Conservation (phyloP, 2,888 invertebrate genomes). For the Hydriomena furcata region DNA sequence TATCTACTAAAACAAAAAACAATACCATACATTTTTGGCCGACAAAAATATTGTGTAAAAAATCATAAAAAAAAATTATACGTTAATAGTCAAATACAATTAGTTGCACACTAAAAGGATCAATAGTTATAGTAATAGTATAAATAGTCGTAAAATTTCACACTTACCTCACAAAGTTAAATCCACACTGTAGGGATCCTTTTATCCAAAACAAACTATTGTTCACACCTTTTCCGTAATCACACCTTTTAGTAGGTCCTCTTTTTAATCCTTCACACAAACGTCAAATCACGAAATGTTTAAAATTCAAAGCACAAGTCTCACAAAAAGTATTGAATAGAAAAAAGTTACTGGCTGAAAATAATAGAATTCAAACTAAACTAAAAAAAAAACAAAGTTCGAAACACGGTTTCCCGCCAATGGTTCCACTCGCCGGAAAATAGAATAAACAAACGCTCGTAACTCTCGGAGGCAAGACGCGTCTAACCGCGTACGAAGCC, state of each 20-base stretch:
- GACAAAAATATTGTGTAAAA: too few species aligned
- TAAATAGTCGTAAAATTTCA: slow-evolving; percentile 13
- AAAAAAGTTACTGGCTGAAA: slow-evolving; percentile 20
- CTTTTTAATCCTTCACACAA: slow-evolving; percentile 50
- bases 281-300: slow-evolving; percentile 45
- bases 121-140: too few species aligned
- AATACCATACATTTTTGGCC: too few species aligned
- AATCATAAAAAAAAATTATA: too few species aligned
- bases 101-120: too few species aligned
- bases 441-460: slow-evolving; percentile 32
- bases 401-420: slow-evolving; percentile 64
- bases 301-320: slow-evolving; percentile 14
- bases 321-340: neutral
- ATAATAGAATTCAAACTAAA: slow-evolving; percentile 1
- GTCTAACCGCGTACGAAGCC: slow-evolving; percentile 72
- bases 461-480: slow-evolving; percentile 46
- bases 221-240: slow-evolving; percentile 50
- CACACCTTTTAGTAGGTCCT: slow-evolving; percentile 49
- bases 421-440: slow-evolving; percentile 44
- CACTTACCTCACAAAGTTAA: slow-evolving; percentile 31
- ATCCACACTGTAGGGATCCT: slow-evolving; percentile 39
- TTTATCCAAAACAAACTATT: slow-evolving; percentile 31
- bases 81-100: too few species aligned
- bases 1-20: too few species aligned
- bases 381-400: slow-evolving; percentile 30